These are phyloP conservation scores for Nycticorax nycticorax DNA, from an alignment of 2,113 vertebrate genomes.

Conservation along the genomic window DNA sequence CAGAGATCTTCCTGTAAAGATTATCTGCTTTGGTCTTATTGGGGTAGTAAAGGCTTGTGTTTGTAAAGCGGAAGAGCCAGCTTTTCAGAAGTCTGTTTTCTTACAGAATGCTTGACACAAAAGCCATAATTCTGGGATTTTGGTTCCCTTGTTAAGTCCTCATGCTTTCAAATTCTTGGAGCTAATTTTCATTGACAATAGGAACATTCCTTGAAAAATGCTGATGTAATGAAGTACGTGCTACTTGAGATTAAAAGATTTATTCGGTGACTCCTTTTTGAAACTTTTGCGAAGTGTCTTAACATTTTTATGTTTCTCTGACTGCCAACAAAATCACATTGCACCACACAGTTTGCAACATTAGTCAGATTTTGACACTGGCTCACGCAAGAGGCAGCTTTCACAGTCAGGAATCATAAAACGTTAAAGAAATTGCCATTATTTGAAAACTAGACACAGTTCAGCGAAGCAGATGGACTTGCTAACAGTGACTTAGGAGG, in stretches of 20 bases:
- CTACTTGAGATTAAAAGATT: conserved; percentile 66
- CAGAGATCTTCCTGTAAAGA: conserved; percentile 1
- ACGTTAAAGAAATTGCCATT: conserved; percentile 47
- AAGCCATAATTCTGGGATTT: conserved; percentile 13
- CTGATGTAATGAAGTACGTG: conserved; percentile 68
- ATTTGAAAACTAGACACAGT: conserved; percentile 33
- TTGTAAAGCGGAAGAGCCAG: conserved; percentile 1
- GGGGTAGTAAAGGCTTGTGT: not conserved
- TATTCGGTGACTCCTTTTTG: conserved; percentile 50
- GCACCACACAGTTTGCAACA: conserved; percentile 66
- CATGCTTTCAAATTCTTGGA: conserved; percentile 50
- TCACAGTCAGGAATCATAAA: conserved; percentile 57
- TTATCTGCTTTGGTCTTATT: not conserved
- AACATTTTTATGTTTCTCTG: conserved; percentile 56
- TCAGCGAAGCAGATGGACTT: conserved; percentile 60
- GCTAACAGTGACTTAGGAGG: conserved; percentile 59
- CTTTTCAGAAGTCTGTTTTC: conserved; percentile 20
- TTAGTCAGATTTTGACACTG: conserved; percentile 67
- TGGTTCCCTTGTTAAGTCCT: conserved; percentile 29
- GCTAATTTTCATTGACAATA: conserved; percentile 64
- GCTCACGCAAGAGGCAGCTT: conserved; percentile 61
- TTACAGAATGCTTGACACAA: conserved; percentile 18
- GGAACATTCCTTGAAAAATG: conserved; percentile 69
- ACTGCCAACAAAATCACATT: conserved; percentile 66
- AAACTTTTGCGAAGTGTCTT: conserved; percentile 45